Conservation (phyloP, 2,797 vertebrate genomes). For the Sebastolobus alascanus region DNA sequence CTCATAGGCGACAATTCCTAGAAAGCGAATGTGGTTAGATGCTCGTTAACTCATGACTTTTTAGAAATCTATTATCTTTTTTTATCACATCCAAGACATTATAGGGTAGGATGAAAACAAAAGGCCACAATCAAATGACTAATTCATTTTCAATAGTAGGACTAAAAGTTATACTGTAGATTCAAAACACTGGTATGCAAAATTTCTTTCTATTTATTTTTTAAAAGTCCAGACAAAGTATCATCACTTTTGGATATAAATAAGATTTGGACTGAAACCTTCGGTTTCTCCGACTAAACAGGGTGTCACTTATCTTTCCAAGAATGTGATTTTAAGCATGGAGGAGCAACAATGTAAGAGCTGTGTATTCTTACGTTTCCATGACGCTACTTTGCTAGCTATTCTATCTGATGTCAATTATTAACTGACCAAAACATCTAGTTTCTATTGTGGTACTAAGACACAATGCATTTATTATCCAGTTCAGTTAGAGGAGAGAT, state of each 20-base stretch:
- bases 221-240: background rate
- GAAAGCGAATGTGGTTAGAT: background rate
- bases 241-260: background rate
- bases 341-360: conserved; percentile 49
- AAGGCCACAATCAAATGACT: background rate
- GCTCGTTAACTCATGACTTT: background rate
- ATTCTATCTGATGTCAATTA: conserved; percentile 18
- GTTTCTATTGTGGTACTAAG: background rate
- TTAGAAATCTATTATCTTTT: background rate
- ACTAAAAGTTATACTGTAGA: background rate
- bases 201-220: background rate
- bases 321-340: conserved; percentile 22
- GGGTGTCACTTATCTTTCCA: background rate
- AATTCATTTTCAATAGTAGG: background rate
- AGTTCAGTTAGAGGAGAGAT: background rate
- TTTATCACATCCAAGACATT: background rate
- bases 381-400: conserved; percentile 8
- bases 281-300: conserved; percentile 16
- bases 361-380: conserved; percentile 10
- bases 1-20: background rate
- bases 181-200: background rate
- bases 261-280: background rate
- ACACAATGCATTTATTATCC: background rate
- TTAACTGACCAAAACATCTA: conserved; percentile 5
- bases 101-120: background rate